phyloP scores from a whole-genome alignment of 2,888 invertebrate species.

The Acanthococcus lagerstroemiae region DNA sequence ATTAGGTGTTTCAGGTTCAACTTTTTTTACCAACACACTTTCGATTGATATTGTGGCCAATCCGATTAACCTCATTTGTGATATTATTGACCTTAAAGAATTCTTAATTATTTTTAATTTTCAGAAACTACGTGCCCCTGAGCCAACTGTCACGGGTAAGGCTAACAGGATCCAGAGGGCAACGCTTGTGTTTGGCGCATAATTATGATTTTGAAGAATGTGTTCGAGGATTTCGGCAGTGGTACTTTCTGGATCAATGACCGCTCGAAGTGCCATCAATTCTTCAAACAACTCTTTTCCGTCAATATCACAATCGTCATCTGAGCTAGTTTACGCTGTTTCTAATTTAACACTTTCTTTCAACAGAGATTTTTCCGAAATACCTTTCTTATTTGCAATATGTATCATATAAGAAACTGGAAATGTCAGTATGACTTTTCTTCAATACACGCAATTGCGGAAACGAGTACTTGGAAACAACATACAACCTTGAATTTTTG shows the following conservation, averaged over 20 bases:
- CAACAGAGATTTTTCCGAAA: too few relatives aligned
- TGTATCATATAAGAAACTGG: too few relatives aligned
- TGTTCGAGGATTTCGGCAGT: neutral
- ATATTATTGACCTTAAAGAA: slow-evolving; percentile 1
- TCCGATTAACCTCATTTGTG: neutral
- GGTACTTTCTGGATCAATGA: neutral
- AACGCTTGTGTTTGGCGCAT: slow-evolving; percentile 30
- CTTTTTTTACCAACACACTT: neutral
- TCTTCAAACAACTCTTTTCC: neutral
- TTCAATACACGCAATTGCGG: too few relatives aligned
- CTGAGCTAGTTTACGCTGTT: too few relatives aligned
- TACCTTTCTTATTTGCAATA: too few relatives aligned
- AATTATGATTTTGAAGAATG: neutral
- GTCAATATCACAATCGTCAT: too few relatives aligned
- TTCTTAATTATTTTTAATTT: slow-evolving; percentile 33
- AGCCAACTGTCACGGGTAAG: slow-evolving; percentile 20
- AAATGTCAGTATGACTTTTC: too few relatives aligned
- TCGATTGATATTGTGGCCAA: neutral
- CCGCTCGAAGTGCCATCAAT: neutral
- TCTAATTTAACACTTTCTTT: too few relatives aligned
- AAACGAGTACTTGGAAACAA: too few relatives aligned
- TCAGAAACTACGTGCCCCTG: slow-evolving; percentile 30
- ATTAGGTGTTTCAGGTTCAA: neutral
- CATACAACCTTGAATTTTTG: too few relatives aligned
- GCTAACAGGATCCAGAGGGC: slow-evolving; percentile 29